phyloP scores from a whole-genome alignment of 2,113 vertebrate species.

The Cynocephalus volans region DNA sequence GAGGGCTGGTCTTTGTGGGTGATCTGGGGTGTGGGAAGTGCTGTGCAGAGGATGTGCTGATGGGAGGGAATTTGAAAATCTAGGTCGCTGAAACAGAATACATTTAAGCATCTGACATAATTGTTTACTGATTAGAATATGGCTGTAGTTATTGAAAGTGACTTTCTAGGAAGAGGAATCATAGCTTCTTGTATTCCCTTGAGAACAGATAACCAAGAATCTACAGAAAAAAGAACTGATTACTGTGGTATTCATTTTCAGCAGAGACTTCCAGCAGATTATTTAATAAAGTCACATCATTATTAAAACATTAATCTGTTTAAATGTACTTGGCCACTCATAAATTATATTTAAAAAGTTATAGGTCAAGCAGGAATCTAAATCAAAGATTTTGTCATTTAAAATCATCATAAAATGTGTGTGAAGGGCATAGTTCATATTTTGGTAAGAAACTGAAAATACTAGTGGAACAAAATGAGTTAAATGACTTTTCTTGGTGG shows the following conservation, averaged over 20 bases:
- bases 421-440: neutral
- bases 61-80: neutral
- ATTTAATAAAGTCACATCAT: constrained; percentile 9
- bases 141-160: constrained; percentile 20
- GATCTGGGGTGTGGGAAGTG: neutral
- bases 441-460: constrained; percentile 19
- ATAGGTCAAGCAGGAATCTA: neutral
- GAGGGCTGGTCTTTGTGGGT: neutral
- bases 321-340: neutral
- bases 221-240: neutral
- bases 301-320: constrained; percentile 34
- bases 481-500: neutral
- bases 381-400: neutral
- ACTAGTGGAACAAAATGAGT: neutral
- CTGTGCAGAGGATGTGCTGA: neutral
- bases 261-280: constrained; percentile 13
- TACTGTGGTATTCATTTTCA: constrained; percentile 22
- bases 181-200: neutral
- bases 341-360: constrained; percentile 10
- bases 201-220: constrained; percentile 44
- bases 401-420: neutral
- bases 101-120: neutral
- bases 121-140: neutral
- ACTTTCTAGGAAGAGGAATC: constrained; percentile 44
- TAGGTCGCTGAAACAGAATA: neutral